Evolutionary conservation across 2,888 invertebrate species (phyloP).

Genomic region (Neocrepidodera transversa): DNA sequence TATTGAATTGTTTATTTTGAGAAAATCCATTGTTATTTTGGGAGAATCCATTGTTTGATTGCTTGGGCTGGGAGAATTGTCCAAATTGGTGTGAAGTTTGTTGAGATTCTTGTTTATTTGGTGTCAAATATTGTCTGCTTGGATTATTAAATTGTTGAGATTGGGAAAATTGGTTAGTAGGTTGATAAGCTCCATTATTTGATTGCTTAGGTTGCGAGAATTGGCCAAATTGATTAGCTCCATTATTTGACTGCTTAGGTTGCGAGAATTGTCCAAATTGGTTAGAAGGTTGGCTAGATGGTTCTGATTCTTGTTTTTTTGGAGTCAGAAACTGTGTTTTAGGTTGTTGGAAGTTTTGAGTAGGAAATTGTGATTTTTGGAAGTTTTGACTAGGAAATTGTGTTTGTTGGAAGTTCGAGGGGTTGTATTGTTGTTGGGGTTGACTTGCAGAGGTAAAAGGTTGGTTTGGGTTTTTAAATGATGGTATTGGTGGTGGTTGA

Average conservation of each 20-base stretch:
- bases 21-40: neutral
- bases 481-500: slow-evolving; percentile 2
- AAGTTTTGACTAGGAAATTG: neutral
- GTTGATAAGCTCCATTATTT: neutral
- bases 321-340: slow-evolving; percentile 6
- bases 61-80: slow-evolving; percentile 2
- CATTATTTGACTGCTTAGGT: neutral
- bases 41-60: neutral
- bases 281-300: slow-evolving; percentile 4
- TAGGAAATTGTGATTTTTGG: neutral
- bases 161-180: slow-evolving; percentile 10
- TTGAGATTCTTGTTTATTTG: neutral
- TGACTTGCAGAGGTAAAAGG: too few species aligned
- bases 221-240: neutral
- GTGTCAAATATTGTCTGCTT: neutral
- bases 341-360: neutral
- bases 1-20: neutral
- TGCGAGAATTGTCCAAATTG: slow-evolving; percentile 8
- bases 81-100: slow-evolving; percentile 4
- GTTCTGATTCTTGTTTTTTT: neutral
- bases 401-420: neutral
- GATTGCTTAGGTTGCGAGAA: neutral
- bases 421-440: too few species aligned
- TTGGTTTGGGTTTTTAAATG: neutral
- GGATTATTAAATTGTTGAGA: neutral